Evolutionary conservation across 2,888 invertebrate species (phyloP), one percentile per base, ranked within the genome.

Genomic region (Hedya salicella): DNA sequence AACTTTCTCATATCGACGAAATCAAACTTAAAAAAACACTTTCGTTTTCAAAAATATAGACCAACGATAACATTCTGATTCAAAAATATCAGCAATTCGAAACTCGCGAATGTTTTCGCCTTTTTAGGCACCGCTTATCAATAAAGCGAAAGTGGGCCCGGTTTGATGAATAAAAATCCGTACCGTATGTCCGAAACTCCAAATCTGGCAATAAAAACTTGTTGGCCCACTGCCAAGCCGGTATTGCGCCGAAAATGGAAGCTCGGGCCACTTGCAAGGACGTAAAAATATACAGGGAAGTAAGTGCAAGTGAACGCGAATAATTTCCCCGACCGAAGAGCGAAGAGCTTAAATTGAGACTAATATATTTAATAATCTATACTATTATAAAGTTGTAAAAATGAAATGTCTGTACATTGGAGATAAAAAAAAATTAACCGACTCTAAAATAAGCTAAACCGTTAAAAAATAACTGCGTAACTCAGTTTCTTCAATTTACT

Each of bases 191-290:
- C 17, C 19, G 32, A 57, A 57, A 57, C 57, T 46, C 57, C 50
- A 16, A 39, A 62, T 73, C 68, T 72, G 63, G 65, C 59, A 68
- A 62, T 73, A 82, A 81, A 81, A 81, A 82, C 82, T 75, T 56
- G 78, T 70, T 77, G 81, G 79, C 81, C 82, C 76, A 79, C 69
- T 78, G 69, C 54, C 66, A 57, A 63, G 57, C 57, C 62, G 68
- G 72, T 61, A 70, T 69, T 68, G 64, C 67, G 67, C 67, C 57
- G 40, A 69, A 73, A 74, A 57, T 36, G 63, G 63, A 57, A 64
- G 39, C 42, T 50, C 49, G 57, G n/a, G 3, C 19, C 21, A 40
- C 25, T 64, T 42, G 64, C 36, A 52, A 65, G 64, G 50, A 65
- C 39, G 50, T 65, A 17, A 59, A 59, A 16, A 36, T 21, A 17